Conservation (phyloP, 2,888 invertebrate species). For the Drosophila colorata region DNA sequence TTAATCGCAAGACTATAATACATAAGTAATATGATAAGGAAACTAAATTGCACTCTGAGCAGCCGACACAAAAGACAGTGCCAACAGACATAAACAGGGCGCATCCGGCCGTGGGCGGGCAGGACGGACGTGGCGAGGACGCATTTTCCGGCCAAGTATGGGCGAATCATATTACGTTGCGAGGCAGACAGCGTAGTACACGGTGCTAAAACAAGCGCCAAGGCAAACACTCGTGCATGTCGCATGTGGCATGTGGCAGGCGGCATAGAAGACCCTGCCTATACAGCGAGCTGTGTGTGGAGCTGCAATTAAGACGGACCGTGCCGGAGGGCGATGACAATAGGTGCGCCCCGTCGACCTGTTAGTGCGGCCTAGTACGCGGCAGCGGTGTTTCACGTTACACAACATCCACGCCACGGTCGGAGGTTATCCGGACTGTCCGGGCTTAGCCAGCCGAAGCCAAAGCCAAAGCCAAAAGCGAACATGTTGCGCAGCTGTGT, state of each 20-base stretch:
- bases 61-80: conserved; percentile 7
- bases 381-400: conserved; percentile 22
- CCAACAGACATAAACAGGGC: conserved; percentile 6
- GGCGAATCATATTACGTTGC: conserved; percentile 71
- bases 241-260: too few species aligned
- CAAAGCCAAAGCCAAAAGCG: conserved; percentile 10
- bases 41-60: conserved; percentile 9
- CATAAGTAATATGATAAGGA: conserved; percentile 25
- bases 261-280: conserved; percentile 22
- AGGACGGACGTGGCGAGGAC: conserved; percentile 26
- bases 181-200: conserved; percentile 31
- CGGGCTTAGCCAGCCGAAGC: conserved; percentile 20
- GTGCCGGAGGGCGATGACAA: conserved; percentile 42
- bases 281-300: conserved; percentile 42
- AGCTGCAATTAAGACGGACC: conserved; percentile 57
- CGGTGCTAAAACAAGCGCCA: conserved; percentile 27
- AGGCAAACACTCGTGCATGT: conserved; percentile 50
- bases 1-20: conserved; percentile 28
- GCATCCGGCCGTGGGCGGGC: conserved; percentile 8
- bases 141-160: conserved; percentile 49
- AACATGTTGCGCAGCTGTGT: conserved; percentile 85
- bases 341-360: conserved; percentile 44
- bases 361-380: conserved; percentile 25
- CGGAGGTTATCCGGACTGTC: conserved; percentile 24
- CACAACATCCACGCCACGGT: conserved; percentile 27